Conservation (phyloP, 2,888 invertebrate species). For the Acanthoscelides obtectus region DNA sequence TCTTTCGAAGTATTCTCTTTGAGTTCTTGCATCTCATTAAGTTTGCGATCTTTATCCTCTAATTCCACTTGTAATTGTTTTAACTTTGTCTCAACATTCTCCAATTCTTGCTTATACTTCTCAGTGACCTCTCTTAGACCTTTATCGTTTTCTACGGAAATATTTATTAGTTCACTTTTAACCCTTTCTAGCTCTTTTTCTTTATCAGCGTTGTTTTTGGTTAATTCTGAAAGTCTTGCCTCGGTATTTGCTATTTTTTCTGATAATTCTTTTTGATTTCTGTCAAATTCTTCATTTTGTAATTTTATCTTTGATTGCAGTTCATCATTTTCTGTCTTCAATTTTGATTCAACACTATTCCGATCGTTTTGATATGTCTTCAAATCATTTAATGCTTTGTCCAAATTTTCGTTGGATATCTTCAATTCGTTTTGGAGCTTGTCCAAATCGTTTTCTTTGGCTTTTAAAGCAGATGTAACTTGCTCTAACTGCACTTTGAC, state of each 20-base stretch:
- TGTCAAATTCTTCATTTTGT: constrained; percentile 47
- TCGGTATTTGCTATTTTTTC: constrained; percentile 29
- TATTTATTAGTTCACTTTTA: background rate
- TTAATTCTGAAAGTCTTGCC: constrained; percentile 22
- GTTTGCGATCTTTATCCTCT: constrained; percentile 14
- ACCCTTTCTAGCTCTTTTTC: background rate
- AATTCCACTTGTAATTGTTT: constrained; percentile 22
- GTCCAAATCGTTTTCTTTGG: constrained; percentile 19
- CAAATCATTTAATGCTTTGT: constrained; percentile 16
- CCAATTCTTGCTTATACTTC: background rate
- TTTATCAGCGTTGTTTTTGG: background rate
- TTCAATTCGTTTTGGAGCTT: constrained; percentile 40
- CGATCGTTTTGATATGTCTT: constrained; percentile 37
- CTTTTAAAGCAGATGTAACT: constrained; percentile 45
- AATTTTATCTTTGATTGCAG: constrained; percentile 35
- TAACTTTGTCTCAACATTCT: constrained; percentile 7
- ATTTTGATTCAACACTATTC: background rate
- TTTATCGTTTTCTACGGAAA: background rate
- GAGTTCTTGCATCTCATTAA: constrained; percentile 20
- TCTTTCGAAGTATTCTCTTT: constrained; percentile 8
- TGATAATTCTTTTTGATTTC: constrained; percentile 37
- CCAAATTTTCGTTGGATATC: constrained; percentile 34
- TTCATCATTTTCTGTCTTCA: constrained; percentile 35
- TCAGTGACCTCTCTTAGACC: background rate
- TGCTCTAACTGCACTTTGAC: constrained; percentile 25